Conservation (phyloP, 2,797 vertebrate genomes). For the Pachyuromys duprasi region DNA sequence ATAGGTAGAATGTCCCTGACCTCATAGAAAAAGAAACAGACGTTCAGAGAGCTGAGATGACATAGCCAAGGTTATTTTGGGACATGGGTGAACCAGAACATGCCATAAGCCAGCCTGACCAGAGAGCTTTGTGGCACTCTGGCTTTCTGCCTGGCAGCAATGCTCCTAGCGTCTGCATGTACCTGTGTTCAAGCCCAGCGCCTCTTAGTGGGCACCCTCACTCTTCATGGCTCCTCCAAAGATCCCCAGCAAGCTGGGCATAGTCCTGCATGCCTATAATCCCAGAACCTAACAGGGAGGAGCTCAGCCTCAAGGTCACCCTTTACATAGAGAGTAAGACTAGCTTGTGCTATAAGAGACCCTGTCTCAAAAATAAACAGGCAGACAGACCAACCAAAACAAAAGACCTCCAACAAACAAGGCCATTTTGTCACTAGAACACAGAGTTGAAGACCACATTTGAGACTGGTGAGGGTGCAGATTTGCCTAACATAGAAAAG, state of each 20-base stretch:
- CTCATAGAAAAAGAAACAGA: conserved; percentile 5
- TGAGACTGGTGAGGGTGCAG: not conserved
- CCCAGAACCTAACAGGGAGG: not conserved
- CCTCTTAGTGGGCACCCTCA: not conserved
- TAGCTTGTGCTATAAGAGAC: not conserved
- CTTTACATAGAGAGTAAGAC: not conserved
- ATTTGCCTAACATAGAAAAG: not conserved
- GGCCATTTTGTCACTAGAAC: not conserved
- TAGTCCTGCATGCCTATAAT: not conserved
- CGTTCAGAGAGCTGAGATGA: not conserved
- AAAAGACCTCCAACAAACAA: not conserved
- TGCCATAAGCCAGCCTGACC: not conserved
- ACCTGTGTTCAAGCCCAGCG: not conserved
- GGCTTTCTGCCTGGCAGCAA: not conserved
- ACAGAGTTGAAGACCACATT: not conserved
- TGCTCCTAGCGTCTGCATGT: not conserved
- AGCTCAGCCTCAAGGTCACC: not conserved
- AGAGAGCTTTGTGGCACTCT: not conserved
- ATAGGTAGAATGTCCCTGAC: not conserved
- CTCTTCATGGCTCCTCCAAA: not conserved
- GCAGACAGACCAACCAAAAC: not conserved
- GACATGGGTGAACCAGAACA: not conserved
- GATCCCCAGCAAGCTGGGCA: not conserved
- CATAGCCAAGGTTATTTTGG: not conserved
- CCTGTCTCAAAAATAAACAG: not conserved